A percentile compares a stretch with the other conserved stretches of the same genome.
Conservation (phyloP, 2,888 invertebrate species). For the Eucriotettix oculatus region DNA sequence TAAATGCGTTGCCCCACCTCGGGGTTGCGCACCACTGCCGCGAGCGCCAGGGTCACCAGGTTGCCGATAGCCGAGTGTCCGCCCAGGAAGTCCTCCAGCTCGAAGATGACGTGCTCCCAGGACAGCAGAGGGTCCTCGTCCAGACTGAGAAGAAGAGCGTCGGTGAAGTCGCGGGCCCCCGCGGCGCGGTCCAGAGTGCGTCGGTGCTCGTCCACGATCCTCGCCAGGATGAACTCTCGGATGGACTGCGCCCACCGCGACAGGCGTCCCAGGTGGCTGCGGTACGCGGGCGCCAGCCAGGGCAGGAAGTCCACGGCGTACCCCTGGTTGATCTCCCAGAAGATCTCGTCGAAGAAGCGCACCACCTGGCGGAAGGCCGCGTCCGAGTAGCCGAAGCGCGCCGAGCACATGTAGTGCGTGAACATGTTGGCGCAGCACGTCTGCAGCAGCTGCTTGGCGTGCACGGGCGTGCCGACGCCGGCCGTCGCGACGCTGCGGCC, state of each 20-base stretch:
- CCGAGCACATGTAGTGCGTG: conserved; percentile 71
- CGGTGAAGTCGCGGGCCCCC: conserved; percentile 56
- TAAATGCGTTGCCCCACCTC: conserved; percentile 47
- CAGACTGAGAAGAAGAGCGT: conserved; percentile 55
- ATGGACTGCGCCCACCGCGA: conserved; percentile 52
- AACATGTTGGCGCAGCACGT: conserved; percentile 72
- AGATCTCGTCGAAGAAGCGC: conserved; percentile 65
- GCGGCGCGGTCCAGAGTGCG: conserved; percentile 2
- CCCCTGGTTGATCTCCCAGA: conserved; percentile 75
- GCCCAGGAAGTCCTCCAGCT: conserved; percentile 73
- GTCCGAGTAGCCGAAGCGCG: conserved; percentile 53
- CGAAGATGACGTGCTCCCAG: conserved; percentile 62
- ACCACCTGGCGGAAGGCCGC: conserved; percentile 48
- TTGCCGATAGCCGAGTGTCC: conserved; percentile 81
- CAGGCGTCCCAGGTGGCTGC: conserved; percentile 46
- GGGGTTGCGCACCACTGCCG: conserved; percentile 45
- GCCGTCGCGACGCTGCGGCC: conserved; percentile 23
- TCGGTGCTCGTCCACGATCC: conserved; percentile 46
- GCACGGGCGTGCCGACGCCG: conserved; percentile 21
- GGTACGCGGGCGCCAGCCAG: conserved; percentile 59
- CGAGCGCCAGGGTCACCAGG: conserved; percentile 57
- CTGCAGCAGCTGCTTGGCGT: conserved; percentile 55
- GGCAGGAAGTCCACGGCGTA: conserved; percentile 77
- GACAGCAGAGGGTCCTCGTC: conserved; percentile 48
- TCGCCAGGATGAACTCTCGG: conserved; percentile 51